phyloP scores from a whole-genome alignment of 2,888 invertebrate genomes.

The Bugula neritina region DNA sequence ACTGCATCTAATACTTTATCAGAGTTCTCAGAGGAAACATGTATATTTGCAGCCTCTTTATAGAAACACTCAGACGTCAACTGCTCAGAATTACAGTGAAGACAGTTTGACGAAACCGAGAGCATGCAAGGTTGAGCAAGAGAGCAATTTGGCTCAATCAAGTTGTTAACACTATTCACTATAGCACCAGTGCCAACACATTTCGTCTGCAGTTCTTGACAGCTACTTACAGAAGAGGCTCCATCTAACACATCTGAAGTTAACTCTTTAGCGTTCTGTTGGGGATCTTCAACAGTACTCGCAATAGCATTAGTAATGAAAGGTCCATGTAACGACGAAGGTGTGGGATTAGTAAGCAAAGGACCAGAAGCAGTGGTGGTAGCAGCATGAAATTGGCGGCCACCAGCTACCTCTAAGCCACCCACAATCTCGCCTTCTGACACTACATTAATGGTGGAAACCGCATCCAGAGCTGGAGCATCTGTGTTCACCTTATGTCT shows the following conservation, averaged over 20 bases:
- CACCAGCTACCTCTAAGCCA: neutral
- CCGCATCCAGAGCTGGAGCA: too few relatives aligned
- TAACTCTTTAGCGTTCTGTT: neutral
- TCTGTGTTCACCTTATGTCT: neutral
- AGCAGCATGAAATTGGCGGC: too few relatives aligned
- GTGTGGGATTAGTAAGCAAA: neutral
- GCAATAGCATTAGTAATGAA: neutral
- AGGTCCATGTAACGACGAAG: neutral
- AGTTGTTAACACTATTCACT: neutral
- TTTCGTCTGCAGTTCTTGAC: neutral
- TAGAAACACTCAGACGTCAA: too few relatives aligned
- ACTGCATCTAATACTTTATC: neutral
- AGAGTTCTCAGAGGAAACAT: neutral
- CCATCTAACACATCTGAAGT: neutral
- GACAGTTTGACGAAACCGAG: neutral
- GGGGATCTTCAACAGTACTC: neutral
- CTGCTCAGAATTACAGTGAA: neutral
- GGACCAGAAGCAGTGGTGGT: too few relatives aligned
- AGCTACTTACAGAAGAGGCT: neutral
- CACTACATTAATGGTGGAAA: too few relatives aligned
- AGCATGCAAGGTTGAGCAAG: slow-evolving; percentile 16
- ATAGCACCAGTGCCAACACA: neutral
- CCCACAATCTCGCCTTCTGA: neutral
- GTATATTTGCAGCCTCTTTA: too few relatives aligned
- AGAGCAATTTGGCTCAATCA: slow-evolving; percentile 19